Evolutionary conservation across 2,888 invertebrate genomes (phyloP).

Genomic region (Rotaria socialis): DNA sequence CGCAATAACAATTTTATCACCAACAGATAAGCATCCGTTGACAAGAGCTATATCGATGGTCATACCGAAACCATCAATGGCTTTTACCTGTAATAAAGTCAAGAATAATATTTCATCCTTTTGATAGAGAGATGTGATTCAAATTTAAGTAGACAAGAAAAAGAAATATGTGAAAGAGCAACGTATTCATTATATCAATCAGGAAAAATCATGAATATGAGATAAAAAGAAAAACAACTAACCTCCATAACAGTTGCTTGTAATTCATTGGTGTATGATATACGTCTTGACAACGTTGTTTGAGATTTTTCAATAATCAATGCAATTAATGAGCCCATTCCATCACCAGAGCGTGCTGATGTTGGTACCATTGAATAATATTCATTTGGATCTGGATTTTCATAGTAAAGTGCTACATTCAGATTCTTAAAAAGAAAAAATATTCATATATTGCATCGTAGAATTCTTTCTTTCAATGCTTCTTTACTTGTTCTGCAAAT

Average conservation of each 20-base stretch:
- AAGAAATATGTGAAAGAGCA: too few relatives aligned
- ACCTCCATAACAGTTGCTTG: conserved; percentile 67
- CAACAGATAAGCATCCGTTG: conserved; percentile 85
- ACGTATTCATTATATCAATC: too few relatives aligned
- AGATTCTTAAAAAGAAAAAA: conserved; percentile 66
- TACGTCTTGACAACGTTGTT: conserved; percentile 76
- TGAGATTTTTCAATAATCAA: conserved; percentile 88
- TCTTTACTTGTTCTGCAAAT: conserved; percentile 78
- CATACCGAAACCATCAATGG: conserved; percentile 67
- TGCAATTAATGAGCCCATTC: conserved; percentile 92
- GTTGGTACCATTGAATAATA: conserved; percentile 95
- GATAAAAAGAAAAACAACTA: neutral
- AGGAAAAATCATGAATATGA: too few relatives aligned
- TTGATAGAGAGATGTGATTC: conserved; percentile 49
- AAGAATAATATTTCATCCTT: neutral
- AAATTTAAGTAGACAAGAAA: too few relatives aligned
- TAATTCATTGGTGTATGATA: conserved; percentile 83
- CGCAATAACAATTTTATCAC: conserved; percentile 87
- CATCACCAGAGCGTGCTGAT: conserved; percentile 93
- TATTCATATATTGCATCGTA: neutral
- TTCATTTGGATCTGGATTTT: conserved; percentile 84
- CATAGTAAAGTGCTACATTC: conserved; percentile 88
- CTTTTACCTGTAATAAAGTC: conserved; percentile 26
- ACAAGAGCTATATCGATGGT: conserved; percentile 97
- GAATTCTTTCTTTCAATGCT: conserved; percentile 19